Base-by-base conservation (phyloP, 2,113 vertebrate genomes). In the Poeciliopsis retropinna region DNA sequence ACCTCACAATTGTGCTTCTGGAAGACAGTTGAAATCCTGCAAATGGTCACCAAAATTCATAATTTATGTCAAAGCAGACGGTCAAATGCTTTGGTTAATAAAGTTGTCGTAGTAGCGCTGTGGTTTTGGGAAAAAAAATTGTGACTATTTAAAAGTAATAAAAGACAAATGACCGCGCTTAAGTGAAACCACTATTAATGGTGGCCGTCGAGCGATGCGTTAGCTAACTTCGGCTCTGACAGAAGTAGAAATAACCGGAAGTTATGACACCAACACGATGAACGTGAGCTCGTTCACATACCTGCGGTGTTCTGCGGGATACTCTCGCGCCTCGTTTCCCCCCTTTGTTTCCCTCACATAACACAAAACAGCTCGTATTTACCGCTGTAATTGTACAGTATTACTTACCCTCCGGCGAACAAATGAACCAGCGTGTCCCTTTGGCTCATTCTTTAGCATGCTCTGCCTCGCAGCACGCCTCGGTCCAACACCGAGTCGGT, bases 361-460 rank as follows among this genome's bases (percentile, higher is more conserved):
- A 25, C 12, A 60, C 5, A 32, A 29, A 4, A 27, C 7, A 9
- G 27, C 22, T 15, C 1, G 4, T 15, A 0, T 62, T 29, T 27
- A 0, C 51, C 4, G 31, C 7, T 9, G 3, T 19, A n/a, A 54
- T 1, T 60, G 4, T n/a, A 17, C 5, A 39, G 0, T 29, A 28
- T 67, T 6, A 5, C 96, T 91, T 90, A 97, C 97, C 97, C 97
- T 93, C 97, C 97, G 0, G 97, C 97, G 88, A 98, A 99, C 73
- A 98, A 95, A 95, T 98, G 97, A 94, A 97, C 96, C 91, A 98
- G 84, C 64, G 97, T 97, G 90, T 98, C 97, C 90, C 95, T 96
- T 93, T 97, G 97, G 95, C 95, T 97, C 97, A 98, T 98, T 88
- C 93, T 98, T 94, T 92, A 94, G 95, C 92, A 95, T 92, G 81